phyloP scores from a whole-genome alignment of 2,797 vertebrate genomes.

The Myotis vivesi region DNA sequence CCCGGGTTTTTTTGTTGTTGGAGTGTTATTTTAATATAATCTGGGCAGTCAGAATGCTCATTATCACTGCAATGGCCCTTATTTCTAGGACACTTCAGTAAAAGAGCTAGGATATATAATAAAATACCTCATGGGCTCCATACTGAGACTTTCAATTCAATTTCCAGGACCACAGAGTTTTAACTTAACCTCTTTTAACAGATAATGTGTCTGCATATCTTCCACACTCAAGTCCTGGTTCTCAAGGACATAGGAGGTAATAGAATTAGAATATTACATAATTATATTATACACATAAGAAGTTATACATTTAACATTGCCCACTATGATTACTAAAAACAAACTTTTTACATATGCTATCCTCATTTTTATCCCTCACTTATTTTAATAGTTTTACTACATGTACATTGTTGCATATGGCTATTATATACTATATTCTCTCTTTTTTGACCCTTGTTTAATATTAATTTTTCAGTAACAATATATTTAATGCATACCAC shows the following conservation, averaged over 20 bases:
- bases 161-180: conserved; percentile 11
- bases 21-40: not conserved
- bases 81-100: not conserved
- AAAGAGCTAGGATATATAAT: not conserved
- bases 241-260: not conserved
- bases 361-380: not conserved
- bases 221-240: not conserved
- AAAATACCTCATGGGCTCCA: not conserved
- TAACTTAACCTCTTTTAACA: not conserved
- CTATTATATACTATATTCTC: not conserved
- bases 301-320: not conserved
- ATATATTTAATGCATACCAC: not conserved
- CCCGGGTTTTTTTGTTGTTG: not conserved
- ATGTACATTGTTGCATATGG: not conserved
- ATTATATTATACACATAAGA: not conserved
- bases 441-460: not conserved
- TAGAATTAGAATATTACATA: not conserved
- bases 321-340: not conserved
- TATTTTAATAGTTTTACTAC: not conserved
- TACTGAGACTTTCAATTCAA: not conserved
- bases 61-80: not conserved
- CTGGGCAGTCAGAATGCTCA: not conserved
- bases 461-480: not conserved
- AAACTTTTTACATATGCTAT: not conserved
- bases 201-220: not conserved